Evolutionary conservation across 2,113 vertebrate species (phyloP).

Genomic region (Rafetus swinhoei): DNA sequence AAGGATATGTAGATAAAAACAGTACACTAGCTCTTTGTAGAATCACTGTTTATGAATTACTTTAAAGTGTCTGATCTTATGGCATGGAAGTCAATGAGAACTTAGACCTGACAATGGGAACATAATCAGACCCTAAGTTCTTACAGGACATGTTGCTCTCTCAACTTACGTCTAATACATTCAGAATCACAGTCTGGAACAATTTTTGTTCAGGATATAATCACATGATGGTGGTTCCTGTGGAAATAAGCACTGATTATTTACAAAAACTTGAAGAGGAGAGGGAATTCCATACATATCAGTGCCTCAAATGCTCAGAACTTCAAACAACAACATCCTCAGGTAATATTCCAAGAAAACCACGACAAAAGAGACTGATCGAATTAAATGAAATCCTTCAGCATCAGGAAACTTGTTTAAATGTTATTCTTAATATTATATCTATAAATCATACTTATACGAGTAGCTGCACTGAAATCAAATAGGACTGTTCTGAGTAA

Average conservation of each 20-base stretch:
- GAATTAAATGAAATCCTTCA: neutral
- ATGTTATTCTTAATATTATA: neutral
- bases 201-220: neutral
- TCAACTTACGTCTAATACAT: accelerated
- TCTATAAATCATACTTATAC: neutral
- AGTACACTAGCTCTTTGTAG: neutral
- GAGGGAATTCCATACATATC: neutral
- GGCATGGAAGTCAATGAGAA: neutral
- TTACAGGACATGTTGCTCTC: neutral
- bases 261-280: neutral
- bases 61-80: neutral
- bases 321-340: conserved; percentile 17
- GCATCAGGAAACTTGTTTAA: neutral
- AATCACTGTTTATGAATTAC: neutral
- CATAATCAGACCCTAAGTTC: neutral
- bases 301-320: neutral
- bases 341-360: neutral
- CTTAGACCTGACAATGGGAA: neutral
- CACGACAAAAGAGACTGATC: neutral
- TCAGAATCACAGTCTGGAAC: neutral
- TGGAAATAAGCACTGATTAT: conserved; percentile 6
- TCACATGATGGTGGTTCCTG: neutral
- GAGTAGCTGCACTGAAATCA: neutral
- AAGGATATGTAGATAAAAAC: neutral
- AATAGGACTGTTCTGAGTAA: neutral